phyloP scores from a whole-genome alignment of 2,113 vertebrate genomes.

The Alligator mississippiensis region DNA sequence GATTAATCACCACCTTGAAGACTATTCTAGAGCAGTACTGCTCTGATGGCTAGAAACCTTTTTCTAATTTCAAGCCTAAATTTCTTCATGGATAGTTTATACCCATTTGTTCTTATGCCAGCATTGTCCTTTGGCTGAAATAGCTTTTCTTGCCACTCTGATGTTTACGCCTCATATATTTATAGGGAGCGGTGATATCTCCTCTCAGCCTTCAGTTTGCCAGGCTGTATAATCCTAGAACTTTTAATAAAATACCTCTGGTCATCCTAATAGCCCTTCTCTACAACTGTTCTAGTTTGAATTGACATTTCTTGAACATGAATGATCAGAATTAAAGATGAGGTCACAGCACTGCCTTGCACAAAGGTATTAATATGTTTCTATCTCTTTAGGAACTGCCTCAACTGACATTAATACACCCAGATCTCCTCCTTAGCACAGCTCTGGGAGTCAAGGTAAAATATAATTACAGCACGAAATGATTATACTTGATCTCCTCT shows the following conservation, averaged over 20 bases:
- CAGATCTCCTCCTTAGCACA: background rate
- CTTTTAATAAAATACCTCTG: too few species aligned
- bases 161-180: background rate
- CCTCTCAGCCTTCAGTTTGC: background rate
- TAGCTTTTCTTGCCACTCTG: background rate
- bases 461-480: background rate
- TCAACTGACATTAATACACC: background rate
- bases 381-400: background rate
- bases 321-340: background rate
- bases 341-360: background rate
- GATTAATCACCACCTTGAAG: too few species aligned
- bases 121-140: background rate
- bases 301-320: background rate
- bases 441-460: background rate
- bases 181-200: background rate
- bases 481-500: background rate
- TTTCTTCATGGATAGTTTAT: background rate
- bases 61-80: background rate
- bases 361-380: background rate
- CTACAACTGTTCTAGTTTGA: too few species aligned
- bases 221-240: background rate
- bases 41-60: rapidly evolving
- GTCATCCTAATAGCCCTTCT: too few species aligned
- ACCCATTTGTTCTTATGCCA: background rate
- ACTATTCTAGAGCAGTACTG: too few species aligned